A percentile compares a stretch with the other conserved stretches of the same genome.
Evolutionary conservation across 2,888 invertebrate genomes (phyloP).

Genomic region (Diaperis boleti): DNA sequence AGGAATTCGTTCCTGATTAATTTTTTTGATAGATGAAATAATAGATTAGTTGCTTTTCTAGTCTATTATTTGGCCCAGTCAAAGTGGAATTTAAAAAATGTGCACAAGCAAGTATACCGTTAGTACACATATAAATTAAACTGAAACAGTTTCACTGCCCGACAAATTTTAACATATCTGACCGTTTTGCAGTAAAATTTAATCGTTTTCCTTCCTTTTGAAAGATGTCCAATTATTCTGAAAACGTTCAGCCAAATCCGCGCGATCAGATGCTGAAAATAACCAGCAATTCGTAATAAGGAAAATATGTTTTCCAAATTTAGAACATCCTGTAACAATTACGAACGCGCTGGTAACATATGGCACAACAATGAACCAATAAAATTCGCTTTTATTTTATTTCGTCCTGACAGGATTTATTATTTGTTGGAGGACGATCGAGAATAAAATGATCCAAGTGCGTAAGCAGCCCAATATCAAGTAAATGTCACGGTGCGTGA

Average conservation of each 20-base stretch:
- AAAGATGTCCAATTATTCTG: not conserved
- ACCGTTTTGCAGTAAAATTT: not conserved
- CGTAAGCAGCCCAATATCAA: conserved; percentile 28
- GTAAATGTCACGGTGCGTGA: conserved; percentile 17
- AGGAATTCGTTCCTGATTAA: too few species aligned
- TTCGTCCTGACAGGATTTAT: not conserved
- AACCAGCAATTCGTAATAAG: conserved; percentile 4
- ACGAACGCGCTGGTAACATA: not conserved
- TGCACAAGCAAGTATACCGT: too few species aligned
- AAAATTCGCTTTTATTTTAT: not conserved
- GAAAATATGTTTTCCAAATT: conserved; percentile 20
- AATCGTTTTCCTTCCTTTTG: conserved; percentile 1
- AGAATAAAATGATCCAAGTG: conserved; percentile 4
- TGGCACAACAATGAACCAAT: conserved; percentile 1
- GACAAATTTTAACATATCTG: not conserved
- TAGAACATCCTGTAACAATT: conserved; percentile 24
- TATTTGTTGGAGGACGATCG: conserved; percentile 5
- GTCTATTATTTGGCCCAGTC: too few species aligned
- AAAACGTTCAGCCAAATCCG: not conserved
- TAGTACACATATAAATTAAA: too few species aligned
- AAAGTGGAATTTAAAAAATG: too few species aligned
- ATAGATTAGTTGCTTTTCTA: too few species aligned
- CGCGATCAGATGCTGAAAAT: conserved; percentile 11
- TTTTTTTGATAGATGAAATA: too few species aligned
- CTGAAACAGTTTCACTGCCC: too few species aligned